phyloP scores from a whole-genome alignment of 2,113 vertebrate species.

The Odontophorus gujanensis region DNA sequence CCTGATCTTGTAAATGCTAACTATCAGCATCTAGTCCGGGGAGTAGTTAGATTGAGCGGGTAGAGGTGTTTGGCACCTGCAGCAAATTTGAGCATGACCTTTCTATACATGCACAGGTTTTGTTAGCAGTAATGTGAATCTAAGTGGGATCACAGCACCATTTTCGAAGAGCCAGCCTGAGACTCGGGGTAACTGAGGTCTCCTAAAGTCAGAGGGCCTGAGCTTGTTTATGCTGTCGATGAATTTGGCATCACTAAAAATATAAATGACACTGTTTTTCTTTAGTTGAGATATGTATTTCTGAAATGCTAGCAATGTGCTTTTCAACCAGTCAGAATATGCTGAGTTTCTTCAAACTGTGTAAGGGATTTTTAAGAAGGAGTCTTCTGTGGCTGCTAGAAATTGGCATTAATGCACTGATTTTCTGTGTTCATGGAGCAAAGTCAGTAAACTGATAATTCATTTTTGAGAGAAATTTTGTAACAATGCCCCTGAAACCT shows the following conservation, averaged over 20 bases:
- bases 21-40: neutral
- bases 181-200: neutral
- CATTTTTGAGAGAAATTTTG: neutral
- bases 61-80: neutral
- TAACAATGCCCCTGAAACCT: neutral
- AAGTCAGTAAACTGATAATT: neutral
- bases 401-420: neutral
- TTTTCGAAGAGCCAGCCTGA: neutral
- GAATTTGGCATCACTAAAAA: neutral
- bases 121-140: neutral
- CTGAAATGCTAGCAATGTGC: neutral
- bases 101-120: neutral
- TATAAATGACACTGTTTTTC: neutral
- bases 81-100: neutral
- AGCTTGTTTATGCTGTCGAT: neutral
- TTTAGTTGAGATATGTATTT: neutral
- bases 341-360: neutral
- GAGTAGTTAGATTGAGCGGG: neutral
- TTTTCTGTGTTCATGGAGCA: neutral
- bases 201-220: neutral
- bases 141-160: neutral
- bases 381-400: neutral
- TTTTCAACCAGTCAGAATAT: neutral
- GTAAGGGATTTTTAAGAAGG: neutral
- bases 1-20: neutral